Base-by-base conservation (phyloP, 2,888 invertebrate species). In the Dasysyrphus tricinctus region DNA sequence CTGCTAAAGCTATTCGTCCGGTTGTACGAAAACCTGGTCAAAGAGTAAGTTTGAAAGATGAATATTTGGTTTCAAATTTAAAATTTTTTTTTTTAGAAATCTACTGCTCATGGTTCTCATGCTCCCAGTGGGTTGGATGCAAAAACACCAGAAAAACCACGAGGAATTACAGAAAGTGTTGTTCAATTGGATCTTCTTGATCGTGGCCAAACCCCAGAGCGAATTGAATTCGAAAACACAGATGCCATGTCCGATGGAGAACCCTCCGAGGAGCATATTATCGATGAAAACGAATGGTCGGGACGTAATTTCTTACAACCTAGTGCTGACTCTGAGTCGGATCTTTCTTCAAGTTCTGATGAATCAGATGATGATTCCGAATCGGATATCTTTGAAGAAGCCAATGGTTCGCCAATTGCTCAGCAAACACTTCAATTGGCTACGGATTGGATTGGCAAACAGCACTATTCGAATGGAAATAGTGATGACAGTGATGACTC, bases 281-380 rank as follows among this genome's bases (percentile, higher is more conserved):
- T 98, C 92, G 98, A 98, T 91, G 98, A 98, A 91, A 98, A 98
- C 91, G 98, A 98, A 91, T 98, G 98, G 97, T 98, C 98, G 0
- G 97, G 98, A 89, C 94, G 97, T 88, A 98, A 98, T 93, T 97
- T 97, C 92, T 95, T 97, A 54, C 96, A 97, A 1, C 95, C 96
- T 57, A 95, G 96, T 34, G 95, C 95, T 39, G 96, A 96, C 91
- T 96, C 96, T 5, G 96, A 96, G 90, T 94, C 94, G 3, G 92
- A 93, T 88, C 88, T 92, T 0, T 88, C 89, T 0, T 92, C 92
- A 12, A 92, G 92, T 69, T 92, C 92, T 3, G 94, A 95, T 88
- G 94, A 94, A 81, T 94, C 94, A 7, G 95, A 95, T 89, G 94
- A 95, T 47, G 95, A 95, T 70, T 91, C 91, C 0, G 95, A 95